These are phyloP conservation scores for Perccottus glenii DNA, from an alignment of 2,113 vertebrate genomes.

Conservation along the genomic window DNA sequence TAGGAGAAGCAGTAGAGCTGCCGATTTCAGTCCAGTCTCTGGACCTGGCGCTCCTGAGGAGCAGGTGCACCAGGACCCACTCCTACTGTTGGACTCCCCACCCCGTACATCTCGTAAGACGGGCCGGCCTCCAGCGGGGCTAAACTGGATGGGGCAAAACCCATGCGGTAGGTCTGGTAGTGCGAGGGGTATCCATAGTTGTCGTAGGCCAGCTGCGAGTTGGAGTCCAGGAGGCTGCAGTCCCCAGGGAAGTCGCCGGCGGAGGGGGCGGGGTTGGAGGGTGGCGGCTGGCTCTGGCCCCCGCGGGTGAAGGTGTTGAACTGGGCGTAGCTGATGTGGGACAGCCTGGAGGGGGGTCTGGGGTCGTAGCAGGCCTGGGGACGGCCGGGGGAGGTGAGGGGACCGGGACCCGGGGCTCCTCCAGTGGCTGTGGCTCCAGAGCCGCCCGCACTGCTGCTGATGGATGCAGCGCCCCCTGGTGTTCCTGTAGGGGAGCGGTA, in stretches of 20 bases:
- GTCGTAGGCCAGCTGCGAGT: conserved; percentile 90
- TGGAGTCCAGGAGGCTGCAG: conserved; percentile 82
- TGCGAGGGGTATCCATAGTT: conserved; percentile 87
- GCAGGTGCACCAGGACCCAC: conserved; percentile 66
- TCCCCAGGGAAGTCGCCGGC: conserved; percentile 78
- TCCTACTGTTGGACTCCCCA: conserved; percentile 47
- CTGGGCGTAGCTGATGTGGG: conserved; percentile 94
- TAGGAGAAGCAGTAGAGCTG: conserved; percentile 91
- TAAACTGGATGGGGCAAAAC: conserved; percentile 84
- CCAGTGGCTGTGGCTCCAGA: conserved; percentile 75
- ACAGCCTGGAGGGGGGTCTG: conserved; percentile 89
- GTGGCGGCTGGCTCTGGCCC: conserved; percentile 75
- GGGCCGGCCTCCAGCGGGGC: conserved; percentile 79
- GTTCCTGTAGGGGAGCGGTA: conserved; percentile 81
- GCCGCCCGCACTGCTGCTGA: conserved; percentile 75
- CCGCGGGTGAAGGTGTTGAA: conserved; percentile 88
- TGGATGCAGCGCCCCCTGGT: conserved; percentile 76
- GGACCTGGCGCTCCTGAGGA: conserved; percentile 48
- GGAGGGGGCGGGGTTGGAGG: conserved; percentile 63
- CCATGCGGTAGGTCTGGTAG: conserved; percentile 86
- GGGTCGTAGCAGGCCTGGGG: conserved; percentile 86
- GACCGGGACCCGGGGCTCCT: conserved; percentile 79
- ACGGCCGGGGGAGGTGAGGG: conserved; percentile 77
- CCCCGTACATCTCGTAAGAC: conserved; percentile 82
- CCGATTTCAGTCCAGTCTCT: conserved; percentile 85